Conservation (phyloP, 2,888 invertebrate genomes). For the Noctuana brunneofusca region DNA sequence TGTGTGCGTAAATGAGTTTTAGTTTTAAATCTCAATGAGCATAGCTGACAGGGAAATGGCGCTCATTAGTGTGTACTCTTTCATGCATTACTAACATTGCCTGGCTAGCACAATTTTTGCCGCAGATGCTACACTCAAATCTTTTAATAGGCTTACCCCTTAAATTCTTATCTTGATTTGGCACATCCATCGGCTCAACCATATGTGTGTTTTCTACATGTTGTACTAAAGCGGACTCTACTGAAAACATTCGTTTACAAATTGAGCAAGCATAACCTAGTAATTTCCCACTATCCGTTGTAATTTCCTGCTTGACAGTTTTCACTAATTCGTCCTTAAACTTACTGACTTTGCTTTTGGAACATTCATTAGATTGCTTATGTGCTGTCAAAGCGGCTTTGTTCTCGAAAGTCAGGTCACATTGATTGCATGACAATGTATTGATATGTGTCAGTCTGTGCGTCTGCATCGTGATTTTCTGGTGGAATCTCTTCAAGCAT, state of each 20-base stretch:
- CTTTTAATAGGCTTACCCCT: conserved; percentile 59
- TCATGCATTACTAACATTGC: conserved; percentile 80
- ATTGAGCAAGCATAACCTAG: conserved; percentile 73
- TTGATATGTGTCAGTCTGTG: conserved; percentile 72
- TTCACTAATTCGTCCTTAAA: conserved; percentile 72
- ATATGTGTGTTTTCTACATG: conserved; percentile 72
- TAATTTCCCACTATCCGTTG: conserved; percentile 66
- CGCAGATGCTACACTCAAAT: conserved; percentile 72
- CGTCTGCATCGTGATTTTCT: conserved; percentile 78
- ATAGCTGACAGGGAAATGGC: conserved; percentile 75
- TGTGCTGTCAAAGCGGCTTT: conserved; percentile 54
- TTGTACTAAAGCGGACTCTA: conserved; percentile 70
- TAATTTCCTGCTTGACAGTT: conserved; percentile 71
- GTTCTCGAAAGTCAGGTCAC: conserved; percentile 62
- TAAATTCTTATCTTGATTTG: conserved; percentile 61
- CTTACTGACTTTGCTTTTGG: conserved; percentile 58
- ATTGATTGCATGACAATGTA: conserved; percentile 64
- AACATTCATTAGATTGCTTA: conserved; percentile 58
- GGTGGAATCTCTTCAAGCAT: conserved; percentile 73
- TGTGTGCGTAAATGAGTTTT: conserved; percentile 78
- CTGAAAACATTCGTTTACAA: conserved; percentile 76
- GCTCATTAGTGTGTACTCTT: conserved; percentile 76
- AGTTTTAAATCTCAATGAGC: conserved; percentile 73
- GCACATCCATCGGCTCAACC: conserved; percentile 57
- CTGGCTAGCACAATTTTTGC: conserved; percentile 74